phyloP scores from a whole-genome alignment of 2,888 invertebrate species.

The Drosophila tripunctata region DNA sequence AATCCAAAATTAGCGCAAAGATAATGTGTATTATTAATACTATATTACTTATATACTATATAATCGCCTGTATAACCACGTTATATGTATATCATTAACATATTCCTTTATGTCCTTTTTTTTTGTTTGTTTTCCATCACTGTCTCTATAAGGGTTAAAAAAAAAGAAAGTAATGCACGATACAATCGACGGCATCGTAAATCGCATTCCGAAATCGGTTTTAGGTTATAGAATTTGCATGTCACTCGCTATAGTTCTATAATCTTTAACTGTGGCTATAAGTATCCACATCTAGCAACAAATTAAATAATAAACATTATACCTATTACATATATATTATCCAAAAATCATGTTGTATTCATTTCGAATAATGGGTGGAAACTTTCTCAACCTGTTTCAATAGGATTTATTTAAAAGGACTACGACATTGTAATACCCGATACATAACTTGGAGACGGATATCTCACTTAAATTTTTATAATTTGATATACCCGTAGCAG shows the following conservation, averaged over 20 bases:
- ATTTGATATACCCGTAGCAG: no score
- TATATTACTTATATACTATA: slow-evolving; percentile 35
- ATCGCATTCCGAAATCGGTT: slow-evolving; percentile 40
- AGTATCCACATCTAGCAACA: slow-evolving; percentile 26
- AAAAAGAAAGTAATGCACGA: slow-evolving; percentile 33
- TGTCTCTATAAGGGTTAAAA: background rate
- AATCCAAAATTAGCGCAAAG: slow-evolving; percentile 29
- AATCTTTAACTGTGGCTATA: background rate
- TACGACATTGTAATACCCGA: background rate
- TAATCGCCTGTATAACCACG: slow-evolving; percentile 14
- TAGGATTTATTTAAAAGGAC: background rate
- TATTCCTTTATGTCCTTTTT: background rate
- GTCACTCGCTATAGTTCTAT: background rate
- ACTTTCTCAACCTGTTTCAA: background rate
- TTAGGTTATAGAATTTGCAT: background rate
- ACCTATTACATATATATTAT: slow-evolving; percentile 11
- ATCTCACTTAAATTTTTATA: no score
- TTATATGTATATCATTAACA: slow-evolving; percentile 6
- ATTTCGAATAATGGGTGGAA: background rate
- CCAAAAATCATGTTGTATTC: background rate
- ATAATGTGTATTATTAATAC: slow-evolving; percentile 50
- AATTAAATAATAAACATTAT: slow-evolving; percentile 33
- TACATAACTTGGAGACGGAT: no score
- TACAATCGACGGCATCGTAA: slow-evolving; percentile 38
- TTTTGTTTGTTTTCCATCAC: background rate